Evolutionary conservation across 2,797 vertebrate genomes (phyloP).

Genomic region (Sebastes trivittatus): DNA sequence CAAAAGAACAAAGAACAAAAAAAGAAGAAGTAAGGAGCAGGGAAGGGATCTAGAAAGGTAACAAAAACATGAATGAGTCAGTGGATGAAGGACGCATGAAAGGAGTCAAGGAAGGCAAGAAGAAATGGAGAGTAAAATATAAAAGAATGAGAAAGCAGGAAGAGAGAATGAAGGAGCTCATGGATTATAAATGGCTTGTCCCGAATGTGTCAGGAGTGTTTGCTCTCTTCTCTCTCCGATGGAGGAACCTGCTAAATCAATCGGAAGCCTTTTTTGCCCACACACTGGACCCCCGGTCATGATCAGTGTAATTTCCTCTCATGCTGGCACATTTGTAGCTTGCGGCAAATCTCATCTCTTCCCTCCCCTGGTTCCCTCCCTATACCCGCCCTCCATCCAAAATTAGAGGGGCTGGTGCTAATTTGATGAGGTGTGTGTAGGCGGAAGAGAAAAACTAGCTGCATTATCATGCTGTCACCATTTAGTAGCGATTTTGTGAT

Average conservation of each 20-base stretch:
- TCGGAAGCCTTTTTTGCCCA: constrained; percentile 63
- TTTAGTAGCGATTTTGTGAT: neutral
- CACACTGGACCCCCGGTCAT: constrained; percentile 60
- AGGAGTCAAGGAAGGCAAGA: neutral
- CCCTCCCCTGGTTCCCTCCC: constrained; percentile 10
- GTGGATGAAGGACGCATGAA: neutral
- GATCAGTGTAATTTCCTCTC: constrained; percentile 77
- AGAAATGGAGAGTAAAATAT: neutral
- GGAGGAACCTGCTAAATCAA: constrained; percentile 70
- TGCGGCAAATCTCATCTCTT: constrained; percentile 57
- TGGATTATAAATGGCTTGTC: constrained; percentile 70
- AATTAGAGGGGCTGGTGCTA: constrained; percentile 60
- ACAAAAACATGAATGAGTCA: neutral
- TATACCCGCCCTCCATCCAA: constrained; percentile 7
- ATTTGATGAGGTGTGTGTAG: constrained; percentile 56
- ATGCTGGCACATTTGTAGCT: constrained; percentile 72
- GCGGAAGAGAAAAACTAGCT: neutral
- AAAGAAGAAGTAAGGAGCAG: too few relatives aligned
- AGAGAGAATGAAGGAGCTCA: constrained; percentile 31
- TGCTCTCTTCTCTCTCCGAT: constrained; percentile 49
- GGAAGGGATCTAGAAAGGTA: neutral
- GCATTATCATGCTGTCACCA: neutral
- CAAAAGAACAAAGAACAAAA: neutral
- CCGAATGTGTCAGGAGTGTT: constrained; percentile 70
- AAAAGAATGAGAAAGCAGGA: constrained; percentile 14